These are phyloP conservation scores for Toxotes jaculatrix DNA, from an alignment of 2,113 vertebrate genomes.

Conservation along the genomic window DNA sequence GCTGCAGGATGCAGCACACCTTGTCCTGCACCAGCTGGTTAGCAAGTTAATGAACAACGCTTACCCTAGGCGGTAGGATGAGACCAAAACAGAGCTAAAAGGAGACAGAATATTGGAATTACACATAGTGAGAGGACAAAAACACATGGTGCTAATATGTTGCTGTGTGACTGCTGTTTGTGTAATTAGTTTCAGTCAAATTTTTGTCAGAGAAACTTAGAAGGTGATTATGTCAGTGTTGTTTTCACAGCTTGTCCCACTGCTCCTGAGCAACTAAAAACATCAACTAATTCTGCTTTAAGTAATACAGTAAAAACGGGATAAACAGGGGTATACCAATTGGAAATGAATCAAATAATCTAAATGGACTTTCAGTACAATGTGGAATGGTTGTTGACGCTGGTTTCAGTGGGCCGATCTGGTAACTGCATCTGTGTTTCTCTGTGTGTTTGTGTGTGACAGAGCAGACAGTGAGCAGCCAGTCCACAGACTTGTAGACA, in stretches of 20 bases:
- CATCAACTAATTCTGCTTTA: background rate
- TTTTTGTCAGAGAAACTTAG: background rate
- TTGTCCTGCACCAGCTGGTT: too few relatives aligned
- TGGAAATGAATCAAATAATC: background rate
- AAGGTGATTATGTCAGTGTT: background rate
- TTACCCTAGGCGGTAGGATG: background rate
- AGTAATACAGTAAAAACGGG: background rate
- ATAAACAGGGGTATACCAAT: background rate
- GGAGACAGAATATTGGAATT: too few relatives aligned
- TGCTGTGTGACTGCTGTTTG: background rate
- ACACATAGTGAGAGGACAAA: too few relatives aligned
- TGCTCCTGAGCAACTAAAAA: background rate
- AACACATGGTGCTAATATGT: too few relatives aligned
- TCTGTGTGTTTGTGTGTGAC: slow-evolving; percentile 42
- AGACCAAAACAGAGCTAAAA: background rate
- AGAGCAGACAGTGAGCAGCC: slow-evolving; percentile 40
- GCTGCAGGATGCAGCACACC: background rate
- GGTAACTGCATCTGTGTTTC: slow-evolving; percentile 21
- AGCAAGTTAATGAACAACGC: too few relatives aligned
- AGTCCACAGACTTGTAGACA: slow-evolving; percentile 48
- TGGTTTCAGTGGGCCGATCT: slow-evolving; percentile 22
- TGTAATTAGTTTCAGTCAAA: background rate
- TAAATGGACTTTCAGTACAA: background rate
- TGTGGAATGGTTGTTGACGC: background rate
- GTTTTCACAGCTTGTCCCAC: background rate